Evolutionary conservation across 2,888 invertebrate genomes (phyloP).

Genomic region (Glyphotaelius pellucidus): DNA sequence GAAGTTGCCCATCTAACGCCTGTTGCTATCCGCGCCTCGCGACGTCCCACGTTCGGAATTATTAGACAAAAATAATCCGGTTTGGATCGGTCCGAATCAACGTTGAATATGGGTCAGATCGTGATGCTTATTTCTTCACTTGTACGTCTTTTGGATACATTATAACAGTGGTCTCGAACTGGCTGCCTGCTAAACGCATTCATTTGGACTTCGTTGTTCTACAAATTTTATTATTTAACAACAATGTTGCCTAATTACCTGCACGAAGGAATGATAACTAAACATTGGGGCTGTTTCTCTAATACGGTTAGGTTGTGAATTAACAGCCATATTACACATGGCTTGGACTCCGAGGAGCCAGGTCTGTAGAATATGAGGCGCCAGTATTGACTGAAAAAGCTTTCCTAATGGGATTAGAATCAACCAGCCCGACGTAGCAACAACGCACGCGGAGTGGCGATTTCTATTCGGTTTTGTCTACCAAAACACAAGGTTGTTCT

Average conservation of each 20-base stretch:
- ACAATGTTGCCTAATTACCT: not conserved
- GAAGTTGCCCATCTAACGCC: constrained; percentile 15
- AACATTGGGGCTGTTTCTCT: not conserved
- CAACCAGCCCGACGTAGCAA: constrained; percentile 16
- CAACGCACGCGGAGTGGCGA: constrained; percentile 8
- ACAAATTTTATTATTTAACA: not conserved
- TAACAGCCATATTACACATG: not conserved
- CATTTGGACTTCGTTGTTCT: not conserved
- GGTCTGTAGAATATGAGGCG: not conserved
- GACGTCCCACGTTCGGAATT: constrained; percentile 28
- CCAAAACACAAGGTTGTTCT: constrained; percentile 6
- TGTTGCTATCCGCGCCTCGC: constrained; percentile 40
- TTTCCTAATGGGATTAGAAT: constrained; percentile 33
- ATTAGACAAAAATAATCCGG: constrained; percentile 33
- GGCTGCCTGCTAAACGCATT: not conserved
- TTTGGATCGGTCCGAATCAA: constrained; percentile 37
- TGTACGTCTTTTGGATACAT: not conserved
- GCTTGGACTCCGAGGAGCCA: not conserved
- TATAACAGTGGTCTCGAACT: not conserved
- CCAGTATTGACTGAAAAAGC: not conserved
- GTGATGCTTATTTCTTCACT: constrained; percentile 26
- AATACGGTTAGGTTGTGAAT: not conserved
- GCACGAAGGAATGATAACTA: not conserved
- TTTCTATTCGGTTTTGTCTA: constrained; percentile 18
- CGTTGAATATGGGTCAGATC: constrained; percentile 49